phyloP scores from a whole-genome alignment of 2,113 vertebrate genomes.

The Platysteira castanea region DNA sequence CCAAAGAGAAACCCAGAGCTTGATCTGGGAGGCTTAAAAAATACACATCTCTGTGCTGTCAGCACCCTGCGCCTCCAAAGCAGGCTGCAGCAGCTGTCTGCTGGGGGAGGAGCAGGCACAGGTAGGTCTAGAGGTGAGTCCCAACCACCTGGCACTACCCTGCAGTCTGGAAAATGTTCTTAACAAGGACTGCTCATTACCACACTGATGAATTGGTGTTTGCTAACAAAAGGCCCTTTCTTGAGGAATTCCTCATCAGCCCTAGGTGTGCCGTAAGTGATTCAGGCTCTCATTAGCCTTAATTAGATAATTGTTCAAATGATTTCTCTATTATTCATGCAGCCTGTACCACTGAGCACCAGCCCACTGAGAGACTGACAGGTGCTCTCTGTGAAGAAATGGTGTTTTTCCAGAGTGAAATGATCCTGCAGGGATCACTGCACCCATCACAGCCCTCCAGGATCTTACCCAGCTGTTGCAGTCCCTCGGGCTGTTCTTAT shows the following conservation, averaged over 20 bases:
- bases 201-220: neutral
- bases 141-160: neutral
- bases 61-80: neutral
- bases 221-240: conserved; percentile 24
- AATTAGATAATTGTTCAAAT: conserved; percentile 24
- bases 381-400: neutral
- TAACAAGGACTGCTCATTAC: neutral
- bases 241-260: neutral
- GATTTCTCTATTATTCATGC: conserved; percentile 5
- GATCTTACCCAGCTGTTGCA: neutral
- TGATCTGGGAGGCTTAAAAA: neutral
- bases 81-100: neutral
- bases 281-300: neutral
- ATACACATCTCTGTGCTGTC: neutral
- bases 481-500: neutral
- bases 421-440: neutral
- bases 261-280: neutral
- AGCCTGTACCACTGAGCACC: neutral
- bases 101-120: neutral
- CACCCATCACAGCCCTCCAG: neutral
- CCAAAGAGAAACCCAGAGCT: neutral
- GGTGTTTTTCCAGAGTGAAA: neutral
- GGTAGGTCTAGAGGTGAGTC: neutral
- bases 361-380: neutral
- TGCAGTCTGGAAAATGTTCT: neutral